Evolutionary conservation across 2,113 vertebrate species (phyloP).

Genomic region (Bothrops jararaca): DNA sequence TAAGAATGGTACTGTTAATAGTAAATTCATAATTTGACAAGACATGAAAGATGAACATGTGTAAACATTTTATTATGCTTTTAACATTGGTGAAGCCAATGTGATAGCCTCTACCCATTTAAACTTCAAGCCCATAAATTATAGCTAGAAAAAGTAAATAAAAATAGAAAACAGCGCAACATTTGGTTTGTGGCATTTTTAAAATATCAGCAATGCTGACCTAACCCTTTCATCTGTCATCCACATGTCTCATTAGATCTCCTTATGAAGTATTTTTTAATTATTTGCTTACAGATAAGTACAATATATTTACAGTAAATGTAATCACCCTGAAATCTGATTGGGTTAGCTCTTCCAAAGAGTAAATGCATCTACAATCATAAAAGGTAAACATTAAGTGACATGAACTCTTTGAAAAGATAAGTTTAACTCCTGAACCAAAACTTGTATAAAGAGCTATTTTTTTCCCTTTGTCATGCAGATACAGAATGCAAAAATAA

Average conservation of each 20-base stretch:
- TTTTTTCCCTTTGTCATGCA: not conserved
- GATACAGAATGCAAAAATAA: not conserved
- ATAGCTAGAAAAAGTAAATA: not conserved
- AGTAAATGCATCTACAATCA: not conserved
- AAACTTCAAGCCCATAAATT: not conserved
- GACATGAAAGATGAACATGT: not conserved
- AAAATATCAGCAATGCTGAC: not conserved
- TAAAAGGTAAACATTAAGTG: not conserved
- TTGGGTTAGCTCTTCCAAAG: not conserved
- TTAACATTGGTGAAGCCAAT: not conserved
- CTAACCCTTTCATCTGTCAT: not conserved
- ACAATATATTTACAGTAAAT: not conserved
- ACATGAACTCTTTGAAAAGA: not conserved
- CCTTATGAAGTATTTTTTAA: not conserved
- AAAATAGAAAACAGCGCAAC: not conserved
- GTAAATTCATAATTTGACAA: not conserved
- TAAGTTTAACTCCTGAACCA: not conserved
- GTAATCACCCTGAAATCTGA: not conserved
- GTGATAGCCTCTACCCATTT: not conserved
- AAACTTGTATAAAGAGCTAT: not conserved
- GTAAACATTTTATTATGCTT: not conserved
- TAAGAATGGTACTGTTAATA: not conserved
- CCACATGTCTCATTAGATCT: not conserved
- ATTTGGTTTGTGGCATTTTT: not conserved
- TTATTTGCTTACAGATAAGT: not conserved